Conservation (phyloP, 2,888 invertebrate genomes). For the Galeruca laticollis region DNA sequence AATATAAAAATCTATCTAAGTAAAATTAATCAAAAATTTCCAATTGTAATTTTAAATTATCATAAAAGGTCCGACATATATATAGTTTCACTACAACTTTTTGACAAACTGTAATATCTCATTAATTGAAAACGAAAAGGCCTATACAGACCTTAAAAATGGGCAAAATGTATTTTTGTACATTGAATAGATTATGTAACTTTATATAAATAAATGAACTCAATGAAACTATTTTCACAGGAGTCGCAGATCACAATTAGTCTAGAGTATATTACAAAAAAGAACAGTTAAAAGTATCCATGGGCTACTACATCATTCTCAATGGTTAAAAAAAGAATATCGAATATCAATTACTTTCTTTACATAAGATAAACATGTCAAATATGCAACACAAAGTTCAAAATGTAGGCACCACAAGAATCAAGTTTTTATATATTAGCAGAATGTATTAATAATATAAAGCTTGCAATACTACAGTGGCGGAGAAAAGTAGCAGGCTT, state of each 20-base stretch:
- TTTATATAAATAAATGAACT: conserved; percentile 51
- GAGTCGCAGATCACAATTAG: conserved; percentile 48
- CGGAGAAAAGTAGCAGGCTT: too few species aligned
- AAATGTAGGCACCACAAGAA: too few species aligned
- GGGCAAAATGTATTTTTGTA: conserved; percentile 39
- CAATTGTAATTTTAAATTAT: background rate
- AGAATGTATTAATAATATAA: too few species aligned
- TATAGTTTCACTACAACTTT: background rate
- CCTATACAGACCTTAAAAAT: background rate
- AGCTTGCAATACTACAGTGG: too few species aligned
- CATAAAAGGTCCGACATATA: too few species aligned
- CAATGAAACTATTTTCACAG: conserved; percentile 47
- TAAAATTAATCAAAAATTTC: background rate
- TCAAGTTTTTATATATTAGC: too few species aligned
- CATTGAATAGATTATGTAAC: conserved; percentile 41
- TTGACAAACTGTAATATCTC: conserved; percentile 1
- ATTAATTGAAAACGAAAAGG: background rate
- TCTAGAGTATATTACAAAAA: conserved; percentile 47
- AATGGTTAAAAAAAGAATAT: conserved; percentile 32
- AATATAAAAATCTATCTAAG: too few species aligned
- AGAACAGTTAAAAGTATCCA: conserved; percentile 33
- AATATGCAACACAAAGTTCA: too few species aligned
- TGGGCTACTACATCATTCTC: conserved; percentile 44
- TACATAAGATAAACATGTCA: too few species aligned
- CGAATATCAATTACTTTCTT: too few species aligned